Evolutionary conservation across 2,797 vertebrate genomes (phyloP).

Genomic region (Acanthiza pusilla): DNA sequence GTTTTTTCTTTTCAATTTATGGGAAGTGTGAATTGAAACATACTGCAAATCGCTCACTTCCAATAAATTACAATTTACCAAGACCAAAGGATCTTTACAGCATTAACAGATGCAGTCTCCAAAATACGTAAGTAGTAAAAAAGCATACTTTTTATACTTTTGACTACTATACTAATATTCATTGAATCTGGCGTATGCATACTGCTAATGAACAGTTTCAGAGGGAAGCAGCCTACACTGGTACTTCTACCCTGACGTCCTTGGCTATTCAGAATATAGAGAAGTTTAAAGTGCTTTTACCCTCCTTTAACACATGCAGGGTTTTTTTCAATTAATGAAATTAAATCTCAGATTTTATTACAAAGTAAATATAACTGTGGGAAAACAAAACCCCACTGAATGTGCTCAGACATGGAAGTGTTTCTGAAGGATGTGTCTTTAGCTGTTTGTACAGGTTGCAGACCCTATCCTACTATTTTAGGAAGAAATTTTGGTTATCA

Average conservation of each 20-base stretch:
- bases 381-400: not conserved
- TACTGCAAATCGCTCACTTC: not conserved
- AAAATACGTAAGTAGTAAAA: not conserved
- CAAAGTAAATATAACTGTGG: not conserved
- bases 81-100: not conserved
- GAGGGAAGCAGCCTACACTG: not conserved
- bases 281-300: not conserved
- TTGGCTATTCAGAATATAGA: not conserved
- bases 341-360: not conserved
- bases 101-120: not conserved
- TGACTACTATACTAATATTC: not conserved
- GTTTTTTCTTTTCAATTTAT: not conserved
- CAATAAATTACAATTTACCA: not conserved
- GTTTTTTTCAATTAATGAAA: not conserved
- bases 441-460: not conserved
- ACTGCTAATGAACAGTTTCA: not conserved
- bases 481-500: not conserved
- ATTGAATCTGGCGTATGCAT: not conserved
- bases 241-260: not conserved
- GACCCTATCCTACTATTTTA: not conserved
- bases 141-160: not conserved
- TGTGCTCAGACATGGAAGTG: not conserved
- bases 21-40: not conserved
- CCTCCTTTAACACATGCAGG: not conserved
- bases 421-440: not conserved